phyloP scores from a whole-genome alignment of 2,113 vertebrate genomes.

The Macquaria ambigua region DNA sequence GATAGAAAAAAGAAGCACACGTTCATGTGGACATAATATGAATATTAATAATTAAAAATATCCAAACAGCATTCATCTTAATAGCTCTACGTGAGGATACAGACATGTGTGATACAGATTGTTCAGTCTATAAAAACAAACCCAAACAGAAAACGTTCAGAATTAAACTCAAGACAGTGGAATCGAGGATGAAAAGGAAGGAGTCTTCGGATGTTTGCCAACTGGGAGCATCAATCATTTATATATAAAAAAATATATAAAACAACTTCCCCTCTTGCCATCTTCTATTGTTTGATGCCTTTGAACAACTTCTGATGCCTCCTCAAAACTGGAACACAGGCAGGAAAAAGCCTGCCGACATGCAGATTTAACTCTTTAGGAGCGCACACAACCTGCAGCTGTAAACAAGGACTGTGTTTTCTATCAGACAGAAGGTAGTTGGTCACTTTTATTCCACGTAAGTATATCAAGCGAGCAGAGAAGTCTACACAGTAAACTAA shows the following conservation, averaged over 20 bases:
- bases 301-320: slow-evolving; percentile 64
- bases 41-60: background rate
- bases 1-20: slow-evolving; percentile 1
- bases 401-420: slow-evolving; percentile 10
- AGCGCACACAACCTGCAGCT: slow-evolving; percentile 12
- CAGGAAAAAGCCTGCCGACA: slow-evolving; percentile 39
- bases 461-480: background rate
- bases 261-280: slow-evolving; percentile 36
- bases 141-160: slow-evolving; percentile 35
- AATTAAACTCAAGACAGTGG: slow-evolving; percentile 34
- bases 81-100: background rate
- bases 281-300: slow-evolving; percentile 64
- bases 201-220: slow-evolving; percentile 58
- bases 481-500: background rate
- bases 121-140: slow-evolving; percentile 39
- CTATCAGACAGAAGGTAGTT: background rate
- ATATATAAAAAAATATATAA: slow-evolving; percentile 29
- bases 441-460: background rate
- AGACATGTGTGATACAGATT: slow-evolving; percentile 29
- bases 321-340: slow-evolving; percentile 52
- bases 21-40: slow-evolving; percentile 15
- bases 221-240: slow-evolving; percentile 62
- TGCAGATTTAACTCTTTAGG: slow-evolving; percentile 31
- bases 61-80: slow-evolving; percentile 14
- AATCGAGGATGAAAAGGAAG: slow-evolving; percentile 49